Base-by-base conservation (phyloP, 2,797 vertebrate genomes). In the Liasis olivaceus region DNA sequence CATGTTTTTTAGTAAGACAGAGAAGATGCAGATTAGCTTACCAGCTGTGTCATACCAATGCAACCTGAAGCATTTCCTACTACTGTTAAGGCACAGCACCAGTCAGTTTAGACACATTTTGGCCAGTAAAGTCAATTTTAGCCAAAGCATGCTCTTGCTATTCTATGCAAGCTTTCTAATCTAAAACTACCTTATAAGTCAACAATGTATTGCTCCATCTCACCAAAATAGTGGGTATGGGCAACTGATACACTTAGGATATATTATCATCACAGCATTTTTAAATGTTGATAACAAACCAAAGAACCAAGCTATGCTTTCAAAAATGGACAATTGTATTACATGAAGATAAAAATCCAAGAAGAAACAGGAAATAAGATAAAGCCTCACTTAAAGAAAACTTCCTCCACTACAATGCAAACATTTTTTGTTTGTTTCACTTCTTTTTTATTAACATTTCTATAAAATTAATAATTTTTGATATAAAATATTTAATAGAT, bases 241-340 rank as follows among this genome's bases (percentile, higher is more conserved):
- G 85, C 91, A 56, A 93, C 90, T 93, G 93, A 91, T 95, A 91
- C 89, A 91, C 91, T 96, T 58, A 94, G 86, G 84, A 31, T 87
- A 81, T 28, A 51, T 22, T 63, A 63, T 88, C 59, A 81, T 5
- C 24, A 95, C 92, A 93, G 87, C 51, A 56, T 81, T 95, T 94
- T 96, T 95, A 96, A 95, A 96, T 93, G 93, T 91, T 88, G 91
- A 88, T 93, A 91, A 85, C 94, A 93, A 93, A 95, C 90, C 94
- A 92, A 96, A 95, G 88, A 92, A 93, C 85, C 31, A 81, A 60
- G 9, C 77, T 51, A 90, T 91, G 91, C 94, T 96, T 96, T 91
- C 93, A 94, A 96, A 96, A 91, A 60, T 96, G 92, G 94, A 94
- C 95, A 87, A 72, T 93, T 91, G 69, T 92, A 95, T 64, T 92